Conservation (phyloP, 2,797 vertebrate species). For the Xiphophorus birchmanni region DNA sequence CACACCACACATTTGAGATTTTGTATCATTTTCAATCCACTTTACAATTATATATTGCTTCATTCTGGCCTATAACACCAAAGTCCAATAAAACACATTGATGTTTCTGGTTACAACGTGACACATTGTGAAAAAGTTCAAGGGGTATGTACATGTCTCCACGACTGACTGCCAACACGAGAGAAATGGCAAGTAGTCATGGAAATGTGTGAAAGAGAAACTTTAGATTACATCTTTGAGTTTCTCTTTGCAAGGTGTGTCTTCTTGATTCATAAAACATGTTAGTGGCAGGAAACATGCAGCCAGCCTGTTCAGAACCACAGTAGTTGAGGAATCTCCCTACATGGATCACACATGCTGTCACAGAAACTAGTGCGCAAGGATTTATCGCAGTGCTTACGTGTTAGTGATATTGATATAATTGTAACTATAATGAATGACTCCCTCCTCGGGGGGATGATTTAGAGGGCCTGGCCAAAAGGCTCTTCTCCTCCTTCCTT, state of each 20-base stretch:
- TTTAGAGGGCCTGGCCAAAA: conserved; percentile 75
- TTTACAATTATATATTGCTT: background rate
- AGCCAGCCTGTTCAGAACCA: conserved; percentile 40
- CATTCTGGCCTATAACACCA: background rate
- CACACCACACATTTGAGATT: background rate
- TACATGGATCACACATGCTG: conserved; percentile 69
- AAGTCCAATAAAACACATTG: background rate
- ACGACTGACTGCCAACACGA: background rate
- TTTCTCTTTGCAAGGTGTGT: conserved; percentile 12
- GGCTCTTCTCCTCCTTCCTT: conserved; percentile 71
- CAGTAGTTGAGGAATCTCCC: conserved; percentile 43
- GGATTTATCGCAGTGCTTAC: conserved; percentile 77
- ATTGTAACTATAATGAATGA: conserved; percentile 79
- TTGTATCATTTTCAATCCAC: background rate
- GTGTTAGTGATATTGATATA: conserved; percentile 80
- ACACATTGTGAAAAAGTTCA: background rate
- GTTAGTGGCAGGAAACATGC: conserved; percentile 31
- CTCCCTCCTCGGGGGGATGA: conserved; percentile 66
- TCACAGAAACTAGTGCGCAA: conserved; percentile 65
- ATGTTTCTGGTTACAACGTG: background rate
- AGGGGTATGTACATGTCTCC: background rate
- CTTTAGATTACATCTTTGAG: background rate
- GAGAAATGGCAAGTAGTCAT: background rate
- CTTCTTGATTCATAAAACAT: conserved; percentile 48
- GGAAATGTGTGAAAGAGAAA: conserved; percentile 8